These are phyloP conservation scores for Callaeas wilsoni DNA, from an alignment of 2,113 vertebrate species.

Conservation along the genomic window DNA sequence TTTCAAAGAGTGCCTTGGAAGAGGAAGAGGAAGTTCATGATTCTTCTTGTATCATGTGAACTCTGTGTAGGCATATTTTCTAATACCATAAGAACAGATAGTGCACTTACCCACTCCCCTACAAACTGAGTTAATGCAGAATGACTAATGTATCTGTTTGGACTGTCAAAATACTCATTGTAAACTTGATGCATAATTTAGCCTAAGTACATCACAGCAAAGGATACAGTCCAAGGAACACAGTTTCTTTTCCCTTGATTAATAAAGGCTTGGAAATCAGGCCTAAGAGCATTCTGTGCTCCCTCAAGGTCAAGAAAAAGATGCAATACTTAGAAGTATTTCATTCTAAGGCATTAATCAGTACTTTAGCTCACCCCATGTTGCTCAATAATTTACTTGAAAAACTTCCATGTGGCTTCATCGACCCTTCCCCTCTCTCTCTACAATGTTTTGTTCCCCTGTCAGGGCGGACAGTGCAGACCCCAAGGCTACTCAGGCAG, in stretches of 20 bases:
- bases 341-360: background rate
- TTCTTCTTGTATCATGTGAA: background rate
- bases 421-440: background rate
- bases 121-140: background rate
- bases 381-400: background rate
- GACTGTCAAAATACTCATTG: background rate
- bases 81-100: background rate
- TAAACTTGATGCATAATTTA: background rate
- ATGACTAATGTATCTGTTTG: constrained; percentile 36
- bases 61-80: background rate
- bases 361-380: background rate
- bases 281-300: background rate
- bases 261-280: constrained; percentile 25
- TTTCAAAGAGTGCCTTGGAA: background rate
- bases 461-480: background rate
- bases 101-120: background rate
- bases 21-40: background rate
- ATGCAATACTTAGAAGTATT: background rate
- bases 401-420: background rate
- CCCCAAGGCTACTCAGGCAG: background rate
- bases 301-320: constrained; percentile 24
- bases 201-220: background rate
- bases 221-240: constrained; percentile 32
- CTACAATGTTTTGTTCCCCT: background rate
- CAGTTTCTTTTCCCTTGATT: constrained; percentile 26